Conservation (phyloP, 2,113 vertebrate species). For the Lonchura striata region DNA sequence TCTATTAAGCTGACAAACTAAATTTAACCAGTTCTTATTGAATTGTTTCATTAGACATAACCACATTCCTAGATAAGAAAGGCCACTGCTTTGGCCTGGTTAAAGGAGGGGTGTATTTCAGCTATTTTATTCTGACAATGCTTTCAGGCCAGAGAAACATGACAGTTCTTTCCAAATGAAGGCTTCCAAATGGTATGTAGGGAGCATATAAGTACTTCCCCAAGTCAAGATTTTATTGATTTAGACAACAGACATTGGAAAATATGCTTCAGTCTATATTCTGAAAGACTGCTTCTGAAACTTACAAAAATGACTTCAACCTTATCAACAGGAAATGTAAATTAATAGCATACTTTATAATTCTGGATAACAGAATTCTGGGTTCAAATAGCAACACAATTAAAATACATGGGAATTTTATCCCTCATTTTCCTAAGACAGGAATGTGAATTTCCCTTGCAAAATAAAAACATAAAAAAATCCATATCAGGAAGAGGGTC, state of each 20-base stretch:
- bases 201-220: background rate
- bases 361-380: background rate
- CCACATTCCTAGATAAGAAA: conserved; percentile 65
- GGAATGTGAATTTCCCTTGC: background rate
- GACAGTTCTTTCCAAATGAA: conserved; percentile 43
- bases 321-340: conserved; percentile 6
- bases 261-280: background rate
- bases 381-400: background rate
- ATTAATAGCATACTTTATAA: background rate
- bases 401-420: background rate
- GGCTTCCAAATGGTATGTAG: conserved; percentile 41
- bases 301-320: background rate
- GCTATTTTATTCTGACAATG: conserved; percentile 53
- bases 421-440: background rate
- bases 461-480: background rate
- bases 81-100: conserved; percentile 9
- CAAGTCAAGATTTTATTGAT: background rate
- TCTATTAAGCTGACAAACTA: conserved; percentile 48
- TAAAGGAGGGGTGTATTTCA: conserved; percentile 54
- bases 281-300: background rate
- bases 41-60: conserved; percentile 59
- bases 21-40: conserved; percentile 45
- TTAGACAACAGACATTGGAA: background rate
- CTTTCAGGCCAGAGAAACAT: conserved; percentile 24
- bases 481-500: background rate